Conservation (phyloP, 35 echinoderm and acorn worm species). For the Ptychodera flava region DNA sequence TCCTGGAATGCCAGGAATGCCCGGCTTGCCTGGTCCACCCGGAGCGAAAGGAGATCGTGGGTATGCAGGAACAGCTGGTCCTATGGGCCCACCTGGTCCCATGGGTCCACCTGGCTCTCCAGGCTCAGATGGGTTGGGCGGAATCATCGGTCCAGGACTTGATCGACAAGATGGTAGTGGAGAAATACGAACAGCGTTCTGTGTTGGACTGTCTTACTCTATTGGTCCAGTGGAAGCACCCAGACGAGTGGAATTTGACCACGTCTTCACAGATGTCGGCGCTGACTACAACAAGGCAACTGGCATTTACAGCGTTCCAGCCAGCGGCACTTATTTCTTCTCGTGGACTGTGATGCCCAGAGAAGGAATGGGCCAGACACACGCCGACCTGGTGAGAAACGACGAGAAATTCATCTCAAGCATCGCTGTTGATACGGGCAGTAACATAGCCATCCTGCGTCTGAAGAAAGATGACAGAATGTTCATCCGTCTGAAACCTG, state of each 20-base stretch:
- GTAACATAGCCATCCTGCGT: neutral
- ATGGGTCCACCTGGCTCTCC: neutral
- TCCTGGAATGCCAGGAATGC: neutral
- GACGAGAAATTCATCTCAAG: neutral
- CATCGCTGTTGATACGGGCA: neutral
- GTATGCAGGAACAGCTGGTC: neutral
- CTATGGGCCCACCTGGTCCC: neutral
- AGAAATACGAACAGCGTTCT: neutral
- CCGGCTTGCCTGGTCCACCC: neutral
- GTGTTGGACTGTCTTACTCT: neutral
- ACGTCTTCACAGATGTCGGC: neutral
- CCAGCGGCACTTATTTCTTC: neutral
- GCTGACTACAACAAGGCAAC: neutral
- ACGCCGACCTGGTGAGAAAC: neutral
- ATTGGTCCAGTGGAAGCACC: neutral
- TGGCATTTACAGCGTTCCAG: neutral
- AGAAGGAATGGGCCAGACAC: neutral
- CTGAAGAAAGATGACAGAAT: neutral
- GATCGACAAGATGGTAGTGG: neutral
- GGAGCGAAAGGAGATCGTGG: neutral
- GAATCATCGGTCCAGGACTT: neutral
- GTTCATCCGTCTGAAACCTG: neutral
- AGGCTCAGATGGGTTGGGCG: neutral
- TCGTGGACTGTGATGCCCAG: neutral
- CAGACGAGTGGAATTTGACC: neutral